phyloP scores from a whole-genome alignment of 2,888 invertebrate species.

The Bimastos eiseni region DNA sequence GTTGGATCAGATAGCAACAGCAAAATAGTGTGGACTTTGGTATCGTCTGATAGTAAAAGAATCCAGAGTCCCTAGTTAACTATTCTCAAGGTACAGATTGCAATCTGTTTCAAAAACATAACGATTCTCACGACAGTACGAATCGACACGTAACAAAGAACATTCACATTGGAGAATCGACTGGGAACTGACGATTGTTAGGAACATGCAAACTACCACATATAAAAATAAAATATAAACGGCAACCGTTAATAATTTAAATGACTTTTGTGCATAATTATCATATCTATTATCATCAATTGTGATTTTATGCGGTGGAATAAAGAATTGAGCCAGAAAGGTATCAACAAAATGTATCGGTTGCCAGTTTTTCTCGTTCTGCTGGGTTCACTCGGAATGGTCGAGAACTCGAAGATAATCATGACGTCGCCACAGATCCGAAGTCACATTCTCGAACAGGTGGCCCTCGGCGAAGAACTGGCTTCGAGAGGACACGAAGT shows the following conservation, averaged over 20 bases:
- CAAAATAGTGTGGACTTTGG: background rate
- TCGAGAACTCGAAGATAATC: constrained; percentile 16
- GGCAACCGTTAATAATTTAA: background rate
- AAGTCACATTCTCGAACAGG: constrained; percentile 32
- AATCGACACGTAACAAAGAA: background rate
- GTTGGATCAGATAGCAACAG: background rate
- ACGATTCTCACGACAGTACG: background rate
- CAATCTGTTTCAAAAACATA: background rate
- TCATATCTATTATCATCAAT: no score
- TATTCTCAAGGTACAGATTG: background rate
- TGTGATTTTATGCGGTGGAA: background rate
- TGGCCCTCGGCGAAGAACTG: constrained; percentile 31
- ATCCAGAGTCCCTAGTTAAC: background rate
- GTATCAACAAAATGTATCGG: background rate
- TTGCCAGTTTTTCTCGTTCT: background rate
- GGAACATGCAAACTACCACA: background rate
- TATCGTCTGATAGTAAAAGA: background rate
- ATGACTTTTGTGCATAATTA: no score
- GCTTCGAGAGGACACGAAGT: constrained; percentile 34
- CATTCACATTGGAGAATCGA: background rate
- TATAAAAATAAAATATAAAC: background rate
- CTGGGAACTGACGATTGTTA: background rate
- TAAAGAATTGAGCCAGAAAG: background rate
- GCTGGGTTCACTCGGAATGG: background rate
- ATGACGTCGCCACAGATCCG: constrained; percentile 23